Conservation (phyloP, 1,140 invertebrate species). For the Streblospio benedicti region DNA sequence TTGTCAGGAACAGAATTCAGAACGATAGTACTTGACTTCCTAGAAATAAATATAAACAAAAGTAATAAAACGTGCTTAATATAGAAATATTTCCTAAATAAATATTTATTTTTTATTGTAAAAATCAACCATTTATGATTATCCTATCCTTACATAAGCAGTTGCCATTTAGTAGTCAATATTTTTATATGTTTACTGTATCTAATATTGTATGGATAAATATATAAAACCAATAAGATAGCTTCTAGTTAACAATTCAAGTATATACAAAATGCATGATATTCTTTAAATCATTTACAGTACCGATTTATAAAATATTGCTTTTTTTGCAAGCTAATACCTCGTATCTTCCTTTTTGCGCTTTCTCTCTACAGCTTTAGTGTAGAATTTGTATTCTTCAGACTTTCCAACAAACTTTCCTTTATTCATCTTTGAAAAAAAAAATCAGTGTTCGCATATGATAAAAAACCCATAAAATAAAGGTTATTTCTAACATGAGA, state of each 20-base stretch:
- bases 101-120: too few species aligned
- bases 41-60: conserved; percentile 15
- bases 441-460: neutral
- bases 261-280: too few species aligned
- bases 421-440: neutral
- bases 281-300: too few species aligned
- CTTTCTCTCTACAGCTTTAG: conserved; percentile 25
- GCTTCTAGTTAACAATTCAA: too few species aligned
- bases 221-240: too few species aligned
- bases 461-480: neutral
- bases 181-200: too few species aligned
- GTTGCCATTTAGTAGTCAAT: too few species aligned
- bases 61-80: conserved; percentile 15
- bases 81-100: too few species aligned
- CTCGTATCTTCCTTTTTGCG: conserved; percentile 15
- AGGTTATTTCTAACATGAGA: conserved; percentile 17
- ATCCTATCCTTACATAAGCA: too few species aligned
- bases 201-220: too few species aligned
- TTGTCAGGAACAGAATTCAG: conserved; percentile 18
- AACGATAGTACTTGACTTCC: neutral
- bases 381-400: conserved; percentile 28
- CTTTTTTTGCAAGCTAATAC: conserved; percentile 18
- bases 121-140: too few species aligned
- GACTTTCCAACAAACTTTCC: conserved; percentile 27
- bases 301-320: too few species aligned